Evolutionary conservation across 2,888 invertebrate species (phyloP).

Genomic region (Andrena minutula): DNA sequence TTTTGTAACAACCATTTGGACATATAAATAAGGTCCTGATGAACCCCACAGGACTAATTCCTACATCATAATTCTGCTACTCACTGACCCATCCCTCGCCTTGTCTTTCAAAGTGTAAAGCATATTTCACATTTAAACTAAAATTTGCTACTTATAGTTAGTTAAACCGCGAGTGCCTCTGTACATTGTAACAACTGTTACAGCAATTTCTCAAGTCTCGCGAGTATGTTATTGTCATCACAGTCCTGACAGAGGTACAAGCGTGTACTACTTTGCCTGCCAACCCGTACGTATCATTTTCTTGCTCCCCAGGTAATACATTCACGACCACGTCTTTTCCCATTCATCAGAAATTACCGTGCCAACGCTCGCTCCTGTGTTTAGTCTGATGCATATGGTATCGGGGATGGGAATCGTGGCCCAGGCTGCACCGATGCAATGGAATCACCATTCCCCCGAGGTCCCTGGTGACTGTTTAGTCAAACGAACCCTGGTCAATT

Average conservation of each 20-base stretch:
- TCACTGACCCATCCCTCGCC: too few relatives aligned
- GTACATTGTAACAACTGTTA: constrained; percentile 18
- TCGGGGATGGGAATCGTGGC: constrained; percentile 30
- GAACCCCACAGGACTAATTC: too few relatives aligned
- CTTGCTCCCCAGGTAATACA: background rate
- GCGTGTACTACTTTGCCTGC: constrained; percentile 39
- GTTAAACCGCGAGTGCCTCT: too few relatives aligned
- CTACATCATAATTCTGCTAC: too few relatives aligned
- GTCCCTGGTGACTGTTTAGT: constrained; percentile 80
- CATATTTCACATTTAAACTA: too few relatives aligned
- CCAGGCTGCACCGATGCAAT: constrained; percentile 34
- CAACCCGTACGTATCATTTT: background rate
- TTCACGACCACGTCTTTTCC: background rate
- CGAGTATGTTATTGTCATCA: constrained; percentile 50
- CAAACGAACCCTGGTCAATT: constrained; percentile 81
- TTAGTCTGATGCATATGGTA: constrained; percentile 2
- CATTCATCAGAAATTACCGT: background rate
- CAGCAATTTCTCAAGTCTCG: constrained; percentile 51
- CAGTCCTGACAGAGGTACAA: constrained; percentile 25
- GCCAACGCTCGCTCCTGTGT: constrained; percentile 1
- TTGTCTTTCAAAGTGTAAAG: too few relatives aligned
- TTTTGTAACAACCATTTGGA: too few relatives aligned
- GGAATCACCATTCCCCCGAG: constrained; percentile 41
- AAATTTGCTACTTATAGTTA: too few relatives aligned
- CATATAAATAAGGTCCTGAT: too few relatives aligned